A percentile compares a stretch with the other conserved stretches of the same genome.
Evolutionary conservation across 2,888 invertebrate species (phyloP).

Genomic region (Stenurella melanura): DNA sequence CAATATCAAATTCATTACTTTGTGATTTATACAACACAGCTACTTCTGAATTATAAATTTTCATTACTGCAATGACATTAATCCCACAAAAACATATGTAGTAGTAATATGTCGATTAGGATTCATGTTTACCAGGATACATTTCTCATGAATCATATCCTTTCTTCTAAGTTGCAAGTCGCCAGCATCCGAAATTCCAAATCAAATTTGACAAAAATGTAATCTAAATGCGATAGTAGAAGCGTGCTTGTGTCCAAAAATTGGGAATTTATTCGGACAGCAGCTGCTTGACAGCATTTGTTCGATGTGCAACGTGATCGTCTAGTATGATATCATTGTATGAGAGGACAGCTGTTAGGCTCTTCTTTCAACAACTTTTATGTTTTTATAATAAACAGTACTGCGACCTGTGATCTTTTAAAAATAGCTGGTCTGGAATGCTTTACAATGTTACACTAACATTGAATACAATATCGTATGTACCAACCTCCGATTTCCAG

Average conservation of each 20-base stretch:
- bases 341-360: constrained; percentile 24
- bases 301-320: constrained; percentile 23
- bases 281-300: constrained; percentile 34
- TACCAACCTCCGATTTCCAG: no score
- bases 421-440: not conserved
- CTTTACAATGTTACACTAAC: not conserved
- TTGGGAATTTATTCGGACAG: constrained; percentile 22
- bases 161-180: not conserved
- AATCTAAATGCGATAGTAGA: not conserved
- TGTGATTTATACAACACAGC: no score
- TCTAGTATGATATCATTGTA: constrained; percentile 26
- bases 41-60: no score
- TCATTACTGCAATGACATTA: no score
- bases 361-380: constrained; percentile 10
- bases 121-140: no score
- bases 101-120: no score
- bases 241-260: constrained; percentile 29
- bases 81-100: no score
- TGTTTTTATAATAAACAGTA: constrained; percentile 21
- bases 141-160: not conserved
- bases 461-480: not conserved
- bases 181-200: not conserved
- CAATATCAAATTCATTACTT: no score
- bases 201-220: not conserved
- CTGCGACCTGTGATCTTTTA: constrained; percentile 7